phyloP scores from a whole-genome alignment of 2,888 invertebrate genomes.

The Hyppa rectilinea region DNA sequence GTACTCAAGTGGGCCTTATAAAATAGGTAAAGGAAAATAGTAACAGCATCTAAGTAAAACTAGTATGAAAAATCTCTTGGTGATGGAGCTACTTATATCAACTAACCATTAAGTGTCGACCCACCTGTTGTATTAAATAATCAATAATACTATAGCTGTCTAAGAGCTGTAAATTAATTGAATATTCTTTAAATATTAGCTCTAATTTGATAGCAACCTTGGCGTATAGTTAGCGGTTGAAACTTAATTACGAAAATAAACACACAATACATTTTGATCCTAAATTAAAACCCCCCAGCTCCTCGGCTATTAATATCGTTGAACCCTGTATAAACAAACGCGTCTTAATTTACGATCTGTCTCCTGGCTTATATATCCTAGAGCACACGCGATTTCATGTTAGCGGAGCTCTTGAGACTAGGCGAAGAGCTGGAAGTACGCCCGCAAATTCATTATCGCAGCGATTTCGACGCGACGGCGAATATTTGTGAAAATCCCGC shows the following conservation, averaged over 20 bases:
- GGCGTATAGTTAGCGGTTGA: not conserved
- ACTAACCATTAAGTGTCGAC: no score
- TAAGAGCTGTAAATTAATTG: not conserved
- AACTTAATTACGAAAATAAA: conserved; percentile 27
- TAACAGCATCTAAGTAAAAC: not conserved
- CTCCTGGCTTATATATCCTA: conserved; percentile 63
- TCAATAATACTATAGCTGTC: not conserved
- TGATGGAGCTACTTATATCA: not conserved
- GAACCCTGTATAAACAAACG: conserved; percentile 49
- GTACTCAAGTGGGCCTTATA: no score
- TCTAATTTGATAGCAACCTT: conserved; percentile 1
- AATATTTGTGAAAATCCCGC: conserved; percentile 57
- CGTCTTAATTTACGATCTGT: conserved; percentile 63
- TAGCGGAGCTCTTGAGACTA: conserved; percentile 59
- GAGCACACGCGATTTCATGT: conserved; percentile 56
- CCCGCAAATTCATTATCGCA: conserved; percentile 62
- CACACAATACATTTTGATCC: conserved; percentile 15
- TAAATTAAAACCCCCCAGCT: conserved; percentile 35
- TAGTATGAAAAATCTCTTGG: not conserved
- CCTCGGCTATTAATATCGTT: conserved; percentile 47
- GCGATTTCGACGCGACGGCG: conserved; percentile 15
- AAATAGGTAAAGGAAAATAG: not conserved
- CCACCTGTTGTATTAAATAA: not conserved
- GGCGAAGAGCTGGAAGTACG: conserved; percentile 42
- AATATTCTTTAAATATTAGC: not conserved